phyloP scores from a whole-genome alignment of 2,113 vertebrate species.

The Gobius niger region DNA sequence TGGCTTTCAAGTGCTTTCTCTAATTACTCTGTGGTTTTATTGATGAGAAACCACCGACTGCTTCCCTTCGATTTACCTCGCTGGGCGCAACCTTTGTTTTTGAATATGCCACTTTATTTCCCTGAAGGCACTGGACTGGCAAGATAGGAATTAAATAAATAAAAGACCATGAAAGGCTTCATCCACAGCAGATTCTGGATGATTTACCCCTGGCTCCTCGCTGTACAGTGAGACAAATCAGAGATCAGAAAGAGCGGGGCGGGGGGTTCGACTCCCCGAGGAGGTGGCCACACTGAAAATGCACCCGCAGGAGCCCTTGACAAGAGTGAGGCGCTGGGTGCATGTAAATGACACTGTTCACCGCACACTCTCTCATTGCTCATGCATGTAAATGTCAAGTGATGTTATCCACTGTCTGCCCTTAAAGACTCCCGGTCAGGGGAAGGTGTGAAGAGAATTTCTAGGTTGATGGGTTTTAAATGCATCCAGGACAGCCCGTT shows the following conservation, averaged over 20 bases:
- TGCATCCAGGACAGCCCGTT: not conserved
- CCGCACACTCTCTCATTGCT: conserved; percentile 29
- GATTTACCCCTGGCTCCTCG: conserved; percentile 13
- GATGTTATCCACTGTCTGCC: conserved; percentile 54
- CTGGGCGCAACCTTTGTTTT: conserved; percentile 43
- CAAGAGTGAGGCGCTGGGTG: conserved; percentile 48
- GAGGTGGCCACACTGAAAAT: conserved; percentile 42
- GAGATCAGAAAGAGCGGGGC: conserved; percentile 35
- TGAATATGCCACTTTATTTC: conserved; percentile 37
- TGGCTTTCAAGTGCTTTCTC: conserved; percentile 75
- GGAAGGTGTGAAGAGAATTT: conserved; percentile 18
- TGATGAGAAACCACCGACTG: conserved; percentile 70
- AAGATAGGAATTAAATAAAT: conserved; percentile 8
- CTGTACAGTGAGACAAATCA: conserved; percentile 42
- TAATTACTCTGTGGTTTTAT: conserved; percentile 75
- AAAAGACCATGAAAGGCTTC: conserved; percentile 7
- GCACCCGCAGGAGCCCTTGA: conserved; percentile 44
- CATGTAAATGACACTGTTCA: conserved; percentile 66
- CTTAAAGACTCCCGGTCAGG: conserved; percentile 38
- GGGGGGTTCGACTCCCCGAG: conserved; percentile 40
- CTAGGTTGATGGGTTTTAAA: conserved; percentile 6
- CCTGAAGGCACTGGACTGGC: conserved; percentile 13
- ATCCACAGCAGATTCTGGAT: conserved; percentile 27
- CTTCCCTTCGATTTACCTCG: conserved; percentile 62
- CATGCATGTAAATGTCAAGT: conserved; percentile 73